phyloP scores from a whole-genome alignment of 2,113 vertebrate species.

The Melanocharis versteri region DNA sequence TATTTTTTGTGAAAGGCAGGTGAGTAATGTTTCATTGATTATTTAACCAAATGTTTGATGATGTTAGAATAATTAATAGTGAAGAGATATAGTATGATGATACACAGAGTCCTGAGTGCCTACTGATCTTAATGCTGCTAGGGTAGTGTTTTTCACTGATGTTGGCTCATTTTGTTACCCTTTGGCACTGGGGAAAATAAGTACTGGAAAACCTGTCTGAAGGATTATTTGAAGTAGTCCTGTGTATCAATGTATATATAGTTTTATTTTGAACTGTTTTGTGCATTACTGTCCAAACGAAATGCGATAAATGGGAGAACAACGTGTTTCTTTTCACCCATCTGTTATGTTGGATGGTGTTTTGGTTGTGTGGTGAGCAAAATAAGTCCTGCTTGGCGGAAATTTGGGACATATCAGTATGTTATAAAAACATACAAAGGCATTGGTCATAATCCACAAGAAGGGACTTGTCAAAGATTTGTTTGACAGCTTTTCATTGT shows the following conservation, averaged over 20 bases:
- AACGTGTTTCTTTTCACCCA: not conserved
- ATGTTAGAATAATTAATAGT: not conserved
- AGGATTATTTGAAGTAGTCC: not conserved
- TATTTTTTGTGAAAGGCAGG: not conserved
- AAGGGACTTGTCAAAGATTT: not conserved
- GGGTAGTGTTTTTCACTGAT: not conserved
- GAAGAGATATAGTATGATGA: not conserved
- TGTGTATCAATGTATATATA: not conserved
- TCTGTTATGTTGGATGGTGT: not conserved
- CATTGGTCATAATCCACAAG: not conserved
- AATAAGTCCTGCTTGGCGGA: not conserved
- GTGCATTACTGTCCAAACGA: not conserved
- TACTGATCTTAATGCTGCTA: not conserved
- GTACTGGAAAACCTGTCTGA: not conserved
- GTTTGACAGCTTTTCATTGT: not conserved
- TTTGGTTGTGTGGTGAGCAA: not conserved
- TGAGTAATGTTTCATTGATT: not conserved
- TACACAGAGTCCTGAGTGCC: not conserved
- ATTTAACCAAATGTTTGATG: not conserved
- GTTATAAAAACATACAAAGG: not conserved
- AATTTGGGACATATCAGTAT: not conserved
- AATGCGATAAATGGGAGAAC: rapidly evolving
- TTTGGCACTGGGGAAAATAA: not conserved
- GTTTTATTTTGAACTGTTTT: not conserved
- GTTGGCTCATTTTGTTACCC: not conserved